Conservation (phyloP, 2,888 invertebrate species). For the Merodon equestris region DNA sequence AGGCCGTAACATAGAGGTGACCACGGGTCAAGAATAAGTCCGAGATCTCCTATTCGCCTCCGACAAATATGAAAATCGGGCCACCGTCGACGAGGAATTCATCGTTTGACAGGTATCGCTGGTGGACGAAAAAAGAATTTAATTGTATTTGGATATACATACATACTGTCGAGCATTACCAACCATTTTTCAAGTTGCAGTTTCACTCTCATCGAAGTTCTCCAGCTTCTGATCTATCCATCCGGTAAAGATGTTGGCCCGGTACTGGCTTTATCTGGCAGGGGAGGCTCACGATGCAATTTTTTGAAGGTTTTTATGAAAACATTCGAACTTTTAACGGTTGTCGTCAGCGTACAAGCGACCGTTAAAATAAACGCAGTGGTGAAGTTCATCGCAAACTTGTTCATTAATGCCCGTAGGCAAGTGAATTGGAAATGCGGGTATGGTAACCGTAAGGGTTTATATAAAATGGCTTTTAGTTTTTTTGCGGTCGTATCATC, state of each 20-base stretch:
- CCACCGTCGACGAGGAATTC: conserved; percentile 79
- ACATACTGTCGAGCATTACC: background rate
- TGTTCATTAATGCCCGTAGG: background rate
- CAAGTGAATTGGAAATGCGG: conserved; percentile 4
- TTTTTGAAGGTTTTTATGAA: conserved; percentile 73
- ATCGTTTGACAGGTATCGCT: conserved; percentile 81
- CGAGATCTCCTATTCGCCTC: conserved; percentile 85
- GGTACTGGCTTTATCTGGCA: conserved; percentile 66
- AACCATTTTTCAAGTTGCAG: conserved; percentile 81
- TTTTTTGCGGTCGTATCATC: background rate
- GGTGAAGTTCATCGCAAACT: conserved; percentile 28
- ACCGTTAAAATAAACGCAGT: conserved; percentile 17
- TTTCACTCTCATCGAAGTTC: conserved; percentile 81
- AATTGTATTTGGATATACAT: background rate
- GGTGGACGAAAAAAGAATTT: background rate
- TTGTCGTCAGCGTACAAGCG: conserved; percentile 17
- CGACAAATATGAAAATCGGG: conserved; percentile 84
- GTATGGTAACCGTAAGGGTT: background rate
- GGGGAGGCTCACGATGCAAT: conserved; percentile 79
- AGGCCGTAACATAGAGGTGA: conserved; percentile 83
- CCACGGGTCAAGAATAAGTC: conserved; percentile 82
- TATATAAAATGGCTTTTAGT: conserved; percentile 17
- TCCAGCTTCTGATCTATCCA: conserved; percentile 81
- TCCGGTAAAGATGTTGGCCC: conserved; percentile 74
- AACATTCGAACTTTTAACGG: conserved; percentile 50